These are phyloP conservation scores for Thermophis baileyi DNA, from an alignment of 2,113 vertebrate species.

Conservation along the genomic window DNA sequence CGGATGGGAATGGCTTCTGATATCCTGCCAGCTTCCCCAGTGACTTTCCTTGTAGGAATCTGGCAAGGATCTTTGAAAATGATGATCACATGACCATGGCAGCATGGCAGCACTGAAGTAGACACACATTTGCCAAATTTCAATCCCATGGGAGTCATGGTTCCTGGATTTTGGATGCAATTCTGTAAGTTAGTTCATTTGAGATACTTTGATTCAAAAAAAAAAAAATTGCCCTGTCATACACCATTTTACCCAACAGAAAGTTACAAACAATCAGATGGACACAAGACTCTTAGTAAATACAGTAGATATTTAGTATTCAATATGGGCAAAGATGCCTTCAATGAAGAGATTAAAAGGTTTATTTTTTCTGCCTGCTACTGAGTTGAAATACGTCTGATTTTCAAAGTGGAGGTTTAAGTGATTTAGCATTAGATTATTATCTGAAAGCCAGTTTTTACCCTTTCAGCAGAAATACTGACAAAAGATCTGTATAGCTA, in stretches of 20 bases:
- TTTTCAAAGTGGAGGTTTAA: neutral
- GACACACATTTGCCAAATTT: neutral
- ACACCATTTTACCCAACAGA: neutral
- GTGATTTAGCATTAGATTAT: constrained; percentile 13
- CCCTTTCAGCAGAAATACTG: constrained; percentile 27
- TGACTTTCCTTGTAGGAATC: neutral
- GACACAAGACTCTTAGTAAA: no score
- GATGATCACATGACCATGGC: no score
- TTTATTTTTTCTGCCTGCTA: neutral
- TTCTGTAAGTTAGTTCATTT: neutral
- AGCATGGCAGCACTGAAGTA: neutral
- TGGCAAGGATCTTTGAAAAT: neutral
- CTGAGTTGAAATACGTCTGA: neutral
- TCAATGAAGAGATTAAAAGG: neutral
- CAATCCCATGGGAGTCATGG: neutral
- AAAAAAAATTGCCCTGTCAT: neutral
- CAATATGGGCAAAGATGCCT: neutral
- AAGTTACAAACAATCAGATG: neutral
- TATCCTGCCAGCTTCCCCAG: neutral
- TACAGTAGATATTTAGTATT: neutral
- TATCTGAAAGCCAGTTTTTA: constrained; percentile 23
- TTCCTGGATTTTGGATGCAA: neutral
- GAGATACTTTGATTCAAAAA: neutral
- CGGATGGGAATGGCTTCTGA: neutral
- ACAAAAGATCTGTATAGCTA: neutral